These are phyloP conservation scores for Malaclemys terrapin DNA, from an alignment of 2,113 vertebrate genomes.

Conservation along the genomic window DNA sequence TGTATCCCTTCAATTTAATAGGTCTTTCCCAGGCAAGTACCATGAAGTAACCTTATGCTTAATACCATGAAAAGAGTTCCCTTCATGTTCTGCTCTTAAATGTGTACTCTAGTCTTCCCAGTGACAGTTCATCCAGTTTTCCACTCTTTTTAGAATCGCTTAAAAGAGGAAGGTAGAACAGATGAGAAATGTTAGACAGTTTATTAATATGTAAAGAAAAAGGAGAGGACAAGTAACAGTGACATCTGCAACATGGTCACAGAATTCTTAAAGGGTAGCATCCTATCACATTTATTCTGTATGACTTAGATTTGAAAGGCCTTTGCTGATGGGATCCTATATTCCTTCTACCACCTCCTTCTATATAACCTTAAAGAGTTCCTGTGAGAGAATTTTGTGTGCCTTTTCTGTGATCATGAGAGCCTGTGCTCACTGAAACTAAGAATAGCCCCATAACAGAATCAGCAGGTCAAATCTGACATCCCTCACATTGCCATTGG, in stretches of 20 bases:
- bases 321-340: not conserved
- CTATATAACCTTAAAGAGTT: not conserved
- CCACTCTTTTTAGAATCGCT: not conserved
- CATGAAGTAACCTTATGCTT: not conserved
- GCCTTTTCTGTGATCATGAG: not conserved
- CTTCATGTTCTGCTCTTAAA: not conserved
- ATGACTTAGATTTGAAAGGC: not conserved
- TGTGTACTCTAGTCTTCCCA: not conserved
- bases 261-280: not conserved
- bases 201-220: not conserved
- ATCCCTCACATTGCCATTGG: not conserved
- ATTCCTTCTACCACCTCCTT: not conserved
- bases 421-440: not conserved
- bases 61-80: not conserved
- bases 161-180: not conserved
- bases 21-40: not conserved
- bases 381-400: not conserved
- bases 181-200: not conserved
- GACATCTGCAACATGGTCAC: not conserved
- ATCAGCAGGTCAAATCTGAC: not conserved
- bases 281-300: not conserved
- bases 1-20: not conserved
- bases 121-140: not conserved
- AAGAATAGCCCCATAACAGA: not conserved
- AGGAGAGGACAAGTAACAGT: not conserved